These are phyloP conservation scores for Mimas tiliae DNA, from an alignment of 2,888 invertebrate species.

Conservation along the genomic window DNA sequence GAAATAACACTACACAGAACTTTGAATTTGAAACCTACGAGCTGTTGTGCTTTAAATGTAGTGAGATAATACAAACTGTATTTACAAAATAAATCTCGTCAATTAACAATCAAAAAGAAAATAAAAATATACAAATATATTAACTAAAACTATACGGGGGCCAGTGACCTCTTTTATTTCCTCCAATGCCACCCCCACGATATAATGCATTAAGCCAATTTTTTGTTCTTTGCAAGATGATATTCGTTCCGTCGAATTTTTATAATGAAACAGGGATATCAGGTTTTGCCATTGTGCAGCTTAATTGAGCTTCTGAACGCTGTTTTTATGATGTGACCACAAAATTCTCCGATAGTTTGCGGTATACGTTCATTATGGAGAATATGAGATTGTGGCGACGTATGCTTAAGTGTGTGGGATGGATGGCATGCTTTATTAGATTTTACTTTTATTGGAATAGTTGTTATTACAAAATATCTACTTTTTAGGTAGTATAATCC, in stretches of 20 bases:
- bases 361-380: constrained; percentile 7
- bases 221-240: constrained; percentile 38
- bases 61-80: too few relatives aligned
- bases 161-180: not conserved
- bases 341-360: constrained; percentile 9
- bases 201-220: constrained; percentile 15
- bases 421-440: not conserved
- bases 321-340: constrained; percentile 34
- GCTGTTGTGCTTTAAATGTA: too few relatives aligned
- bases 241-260: constrained; percentile 45
- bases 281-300: constrained; percentile 44
- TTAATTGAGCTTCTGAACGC: constrained; percentile 35
- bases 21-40: too few relatives aligned
- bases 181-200: not conserved
- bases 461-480: too few relatives aligned
- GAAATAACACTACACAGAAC: too few relatives aligned
- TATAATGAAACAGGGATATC: constrained; percentile 43
- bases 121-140: too few relatives aligned
- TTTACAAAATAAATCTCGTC: too few relatives aligned
- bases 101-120: too few relatives aligned
- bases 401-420: not conserved
- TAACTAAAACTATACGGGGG: not conserved
- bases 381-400: constrained; percentile 3
- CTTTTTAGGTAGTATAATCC: too few relatives aligned
- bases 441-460: too few relatives aligned